Conservation (phyloP, 2,888 invertebrate genomes). For the Ceraclea dissimilis region DNA sequence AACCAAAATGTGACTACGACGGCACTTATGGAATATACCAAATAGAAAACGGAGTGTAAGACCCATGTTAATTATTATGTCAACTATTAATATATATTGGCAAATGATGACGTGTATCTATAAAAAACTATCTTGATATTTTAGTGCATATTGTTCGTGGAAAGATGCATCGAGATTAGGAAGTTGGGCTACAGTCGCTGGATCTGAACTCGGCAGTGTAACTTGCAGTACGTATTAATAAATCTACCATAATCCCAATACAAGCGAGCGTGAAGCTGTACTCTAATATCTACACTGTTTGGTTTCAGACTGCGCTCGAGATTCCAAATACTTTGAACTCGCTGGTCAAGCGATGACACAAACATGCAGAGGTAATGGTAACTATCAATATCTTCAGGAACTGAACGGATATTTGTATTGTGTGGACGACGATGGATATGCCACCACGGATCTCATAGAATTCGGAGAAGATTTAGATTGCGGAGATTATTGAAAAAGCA, state of each 20-base stretch:
- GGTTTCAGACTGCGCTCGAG: constrained; percentile 55
- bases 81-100: background rate
- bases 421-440: constrained; percentile 54
- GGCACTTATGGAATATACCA: constrained; percentile 55
- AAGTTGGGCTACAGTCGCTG: constrained; percentile 41
- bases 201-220: constrained; percentile 36
- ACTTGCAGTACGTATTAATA: constrained; percentile 53
- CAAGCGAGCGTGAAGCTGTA: background rate
- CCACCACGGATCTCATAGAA: constrained; percentile 26
- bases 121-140: constrained; percentile 21
- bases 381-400: constrained; percentile 50
- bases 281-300: too few relatives aligned
- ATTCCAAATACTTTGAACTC: constrained; percentile 44
- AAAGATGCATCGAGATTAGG: constrained; percentile 50
- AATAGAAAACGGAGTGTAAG: constrained; percentile 50
- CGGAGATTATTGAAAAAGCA: too few relatives aligned
- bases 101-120: too few relatives aligned
- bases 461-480: constrained; percentile 19
- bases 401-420: constrained; percentile 48
- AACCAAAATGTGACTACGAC: constrained; percentile 55
- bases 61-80: constrained; percentile 16
- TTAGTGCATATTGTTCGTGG: constrained; percentile 54
- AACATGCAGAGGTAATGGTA: constrained; percentile 49
- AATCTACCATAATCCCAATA: background rate
- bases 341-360: constrained; percentile 42